Evolutionary conservation across 2,888 invertebrate species (phyloP).

Genomic region (Tetheella fluctuosa): DNA sequence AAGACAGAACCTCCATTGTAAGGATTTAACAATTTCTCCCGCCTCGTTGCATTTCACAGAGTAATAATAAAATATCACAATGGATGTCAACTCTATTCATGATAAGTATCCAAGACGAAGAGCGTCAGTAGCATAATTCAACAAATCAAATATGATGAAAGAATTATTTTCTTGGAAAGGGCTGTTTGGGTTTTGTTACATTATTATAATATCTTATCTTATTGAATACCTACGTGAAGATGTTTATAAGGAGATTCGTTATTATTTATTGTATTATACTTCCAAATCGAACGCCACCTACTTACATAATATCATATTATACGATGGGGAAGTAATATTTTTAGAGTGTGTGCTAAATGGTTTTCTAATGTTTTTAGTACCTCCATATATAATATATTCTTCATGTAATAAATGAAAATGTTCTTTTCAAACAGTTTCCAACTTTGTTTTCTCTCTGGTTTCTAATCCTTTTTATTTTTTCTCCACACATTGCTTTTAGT

Average conservation of each 20-base stretch:
- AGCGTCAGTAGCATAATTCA: conserved; percentile 75
- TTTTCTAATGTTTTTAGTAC: conserved; percentile 10
- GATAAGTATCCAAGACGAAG: conserved; percentile 76
- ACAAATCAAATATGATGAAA: conserved; percentile 69
- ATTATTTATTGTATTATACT: conserved; percentile 30
- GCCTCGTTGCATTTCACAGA: conserved; percentile 77
- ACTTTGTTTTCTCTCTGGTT: too few species aligned
- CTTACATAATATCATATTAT: conserved; percentile 3
- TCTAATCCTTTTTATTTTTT: too few species aligned
- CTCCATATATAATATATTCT: too few species aligned
- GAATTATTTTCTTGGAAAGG: conserved; percentile 60
- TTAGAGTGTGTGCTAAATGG: neutral
- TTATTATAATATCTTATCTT: conserved; percentile 41
- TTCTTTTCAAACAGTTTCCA: too few species aligned
- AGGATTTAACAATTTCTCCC: conserved; percentile 79
- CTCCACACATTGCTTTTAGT: too few species aligned
- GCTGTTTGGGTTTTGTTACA: conserved; percentile 55
- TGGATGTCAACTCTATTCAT: conserved; percentile 81
- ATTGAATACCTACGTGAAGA: conserved; percentile 36
- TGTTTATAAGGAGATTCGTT: conserved; percentile 35
- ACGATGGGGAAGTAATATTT: neutral
- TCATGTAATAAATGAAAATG: too few species aligned
- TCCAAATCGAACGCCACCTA: conserved; percentile 13
- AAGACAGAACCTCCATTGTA: conserved; percentile 77
- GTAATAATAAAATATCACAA: conserved; percentile 82